Conservation (phyloP, 2,797 vertebrate genomes). For the Notoglanidium macrostoma region DNA sequence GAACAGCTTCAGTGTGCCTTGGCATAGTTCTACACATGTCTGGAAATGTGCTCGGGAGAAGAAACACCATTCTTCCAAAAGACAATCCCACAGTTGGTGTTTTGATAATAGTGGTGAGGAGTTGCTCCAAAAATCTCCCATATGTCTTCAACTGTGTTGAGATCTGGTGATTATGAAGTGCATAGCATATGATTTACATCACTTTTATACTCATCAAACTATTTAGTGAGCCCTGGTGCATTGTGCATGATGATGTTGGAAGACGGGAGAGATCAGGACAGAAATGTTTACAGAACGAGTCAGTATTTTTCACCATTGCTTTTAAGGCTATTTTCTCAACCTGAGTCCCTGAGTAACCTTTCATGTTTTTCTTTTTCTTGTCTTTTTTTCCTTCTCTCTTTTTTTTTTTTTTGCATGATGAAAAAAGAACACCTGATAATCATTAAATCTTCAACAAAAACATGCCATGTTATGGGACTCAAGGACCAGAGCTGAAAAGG, state of each 20-base stretch:
- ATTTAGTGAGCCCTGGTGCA: background rate
- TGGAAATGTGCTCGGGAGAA: constrained; percentile 2
- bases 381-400: no score
- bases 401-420: background rate
- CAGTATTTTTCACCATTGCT: background rate
- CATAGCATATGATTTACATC: constrained; percentile 2
- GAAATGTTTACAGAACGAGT: background rate
- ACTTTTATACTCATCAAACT: constrained; percentile 2
- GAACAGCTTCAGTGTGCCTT: background rate
- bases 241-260: background rate
- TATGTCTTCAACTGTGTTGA: background rate
- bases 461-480: background rate
- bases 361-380: background rate
- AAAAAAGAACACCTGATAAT: constrained; percentile 25
- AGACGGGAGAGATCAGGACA: background rate
- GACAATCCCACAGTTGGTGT: background rate
- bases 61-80: background rate
- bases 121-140: background rate
- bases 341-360: background rate
- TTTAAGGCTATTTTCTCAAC: background rate
- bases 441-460: constrained; percentile 18
- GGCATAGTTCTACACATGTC: background rate
- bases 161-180: background rate
- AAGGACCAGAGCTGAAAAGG: background rate
- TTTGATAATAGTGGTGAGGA: background rate